Conservation (phyloP, 2,888 invertebrate species). For the Criorhina ranunculi region DNA sequence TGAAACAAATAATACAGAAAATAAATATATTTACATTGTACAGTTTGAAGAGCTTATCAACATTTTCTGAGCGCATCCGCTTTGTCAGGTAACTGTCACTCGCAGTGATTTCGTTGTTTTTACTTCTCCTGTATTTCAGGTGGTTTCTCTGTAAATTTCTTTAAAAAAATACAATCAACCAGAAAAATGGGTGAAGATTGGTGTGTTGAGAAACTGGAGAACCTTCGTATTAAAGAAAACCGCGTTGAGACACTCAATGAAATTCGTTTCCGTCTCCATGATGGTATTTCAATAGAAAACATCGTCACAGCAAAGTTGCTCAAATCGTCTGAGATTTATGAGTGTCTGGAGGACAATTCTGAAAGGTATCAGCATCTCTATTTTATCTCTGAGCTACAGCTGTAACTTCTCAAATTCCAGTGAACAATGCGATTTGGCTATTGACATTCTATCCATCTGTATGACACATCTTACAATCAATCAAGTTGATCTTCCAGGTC, state of each 20-base stretch:
- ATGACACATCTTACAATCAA: constrained; percentile 87
- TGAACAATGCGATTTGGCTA: constrained; percentile 87
- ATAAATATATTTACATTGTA: not conserved
- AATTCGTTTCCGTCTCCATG: constrained; percentile 84
- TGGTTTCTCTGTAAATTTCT: not conserved
- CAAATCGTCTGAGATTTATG: constrained; percentile 87
- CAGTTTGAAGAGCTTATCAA: not conserved
- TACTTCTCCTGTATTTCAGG: not conserved
- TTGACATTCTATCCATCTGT: constrained; percentile 88
- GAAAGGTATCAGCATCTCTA: constrained; percentile 79
- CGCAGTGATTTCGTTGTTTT: constrained; percentile 36
- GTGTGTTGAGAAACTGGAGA: constrained; percentile 84
- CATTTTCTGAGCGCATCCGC: not conserved
- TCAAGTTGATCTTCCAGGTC: constrained; percentile 87
- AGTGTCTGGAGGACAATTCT: constrained; percentile 86
- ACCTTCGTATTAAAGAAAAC: constrained; percentile 84
- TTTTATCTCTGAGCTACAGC: constrained; percentile 40
- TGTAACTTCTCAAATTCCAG: constrained; percentile 81
- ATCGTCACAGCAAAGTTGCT: constrained; percentile 83
- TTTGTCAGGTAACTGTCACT: constrained; percentile 1
- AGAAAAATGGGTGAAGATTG: constrained; percentile 84
- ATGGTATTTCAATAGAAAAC: constrained; percentile 83
- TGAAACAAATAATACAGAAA: too few species aligned
- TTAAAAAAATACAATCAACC: constrained; percentile 34
- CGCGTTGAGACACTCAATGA: constrained; percentile 84